Evolutionary conservation across 2,888 invertebrate species (phyloP), one percentile per base, ranked within the genome.

Genomic region (Pediacus dermestoides): DNA sequence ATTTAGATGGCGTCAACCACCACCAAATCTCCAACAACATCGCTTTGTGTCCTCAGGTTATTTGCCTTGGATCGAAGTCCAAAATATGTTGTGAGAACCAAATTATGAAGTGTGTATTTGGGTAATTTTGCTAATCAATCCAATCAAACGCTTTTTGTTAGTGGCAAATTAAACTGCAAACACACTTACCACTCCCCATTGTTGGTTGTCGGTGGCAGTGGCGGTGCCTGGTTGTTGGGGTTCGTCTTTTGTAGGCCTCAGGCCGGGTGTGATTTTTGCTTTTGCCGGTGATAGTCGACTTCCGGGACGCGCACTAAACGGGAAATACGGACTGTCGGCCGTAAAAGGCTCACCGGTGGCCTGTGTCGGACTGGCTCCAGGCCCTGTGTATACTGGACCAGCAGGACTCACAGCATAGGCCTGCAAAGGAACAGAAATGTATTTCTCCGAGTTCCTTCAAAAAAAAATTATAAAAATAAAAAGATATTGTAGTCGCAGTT

Each of bases 261-360:
- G 46, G 34, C 60, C 64, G 13, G 52, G 58, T 25, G 63, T 61
- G 26, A 64, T 55, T 68, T 75, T 75, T 54, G 76, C 74, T 73
- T 76, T 48, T 68, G 61, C 52, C 68, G 76, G 68, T 68, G 67
- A 66, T 25, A 66, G 49, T 34, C 67, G 56, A 47, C 63, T 65
- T 16, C 61, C 66, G 51, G 77, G 72, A 61, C 76, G 66, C 72
- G 68, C 62, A 71, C 78, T 56, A 73, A 82, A 82, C 57, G 82
- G 82, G 45, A 82, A 83, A 72, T 68, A 81, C 67, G 73, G 77
- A 58, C 72, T 68, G 68, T 74, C 67, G 68, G 82, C 63, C 70
- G 80, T 58, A 73, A 80, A 72, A 64, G 80, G 64, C 71, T 82
- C 69, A 67, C 68, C 50, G 70, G 74, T 70, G 55, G 55, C 80